Evolutionary conservation across 1,140 invertebrate species (phyloP), one percentile per base, ranked within the genome.

Genomic region (Drosophila mayri): DNA sequence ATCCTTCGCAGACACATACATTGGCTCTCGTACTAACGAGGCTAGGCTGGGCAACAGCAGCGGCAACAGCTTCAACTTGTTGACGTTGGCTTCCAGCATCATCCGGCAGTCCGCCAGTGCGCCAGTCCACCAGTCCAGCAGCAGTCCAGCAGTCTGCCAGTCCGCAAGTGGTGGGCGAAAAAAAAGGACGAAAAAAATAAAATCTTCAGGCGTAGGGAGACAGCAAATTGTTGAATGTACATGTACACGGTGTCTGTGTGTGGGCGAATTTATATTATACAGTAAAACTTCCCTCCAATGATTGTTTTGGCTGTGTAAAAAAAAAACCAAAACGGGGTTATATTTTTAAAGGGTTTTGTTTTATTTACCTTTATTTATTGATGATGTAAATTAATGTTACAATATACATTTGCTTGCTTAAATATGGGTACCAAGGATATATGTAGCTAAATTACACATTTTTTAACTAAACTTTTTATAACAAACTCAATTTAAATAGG

Each of bases 181-280:
- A 61, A 59, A 61, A 50, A 60, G 55, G 67, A 57, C 60, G 67
- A 77, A 59, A 62, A 63, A 63, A 72, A 72, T 35, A 60, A 76
- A 79, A 87, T 82, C 83, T 72, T 50, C 79, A 85, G 75, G 75
- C 79, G 66, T 76, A 62, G 85, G 80, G 76, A 78, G 76, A 82
- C 84, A 88, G 87, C 85, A 88, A 88, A 81, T 88, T 88, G 84
- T 88, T 88, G 84, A 90, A 90, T 90, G 68, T 88, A 80, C 80
- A 88, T 63, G 75, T 64, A 79, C 41, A 76, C 54, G 30, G 16
- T 52, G 35, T 10, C 44, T 60, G 58, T 79, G 61, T 66, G 63
- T 83, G 57, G 81, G 44, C 79, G 72, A 72, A 65, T 81, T 75
- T 73, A 58, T 81, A 57, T 77, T 79, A 55, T 37, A 84, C 66